Evolutionary conservation across 2,797 vertebrate species (phyloP), one percentile per base, ranked within the genome.

Genomic region (Linurgus olivaceus): DNA sequence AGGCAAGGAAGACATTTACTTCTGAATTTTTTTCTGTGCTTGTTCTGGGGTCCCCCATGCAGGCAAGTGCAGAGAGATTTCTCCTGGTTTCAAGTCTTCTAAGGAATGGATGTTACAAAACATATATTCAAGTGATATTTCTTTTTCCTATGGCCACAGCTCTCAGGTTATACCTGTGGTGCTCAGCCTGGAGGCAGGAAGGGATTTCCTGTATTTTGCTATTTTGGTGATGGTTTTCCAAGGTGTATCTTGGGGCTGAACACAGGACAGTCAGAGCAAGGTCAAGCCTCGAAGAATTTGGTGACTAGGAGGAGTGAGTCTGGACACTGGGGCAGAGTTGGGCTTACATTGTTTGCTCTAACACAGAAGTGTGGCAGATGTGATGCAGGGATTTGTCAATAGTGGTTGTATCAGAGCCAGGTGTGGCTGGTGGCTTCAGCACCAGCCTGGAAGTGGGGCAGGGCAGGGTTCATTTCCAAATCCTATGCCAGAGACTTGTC

Each of bases 11-110:
- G 93, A 97, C 66, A 68, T 33, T 86, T 77, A 92, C 90, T 97
- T 97, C 93, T 96, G 82, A 94, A 79, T 97, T 97, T 97, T 97
- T 42, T 74, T 68, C 72, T 71, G 19, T 79, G 67, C 68, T 94
- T 81, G 47, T 93, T 75, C 90, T 81, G 90, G 45, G 67, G 40
- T 72, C n/a, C 59, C 93, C 70, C 80, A 93, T 96, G 67, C 80
- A 71, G 87, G 87, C 94, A 86, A 70, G 93, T 31, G 3, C 82
- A 44, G 26, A 20, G 28, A 86, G 25, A 10, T 66, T 51, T 24
- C 52, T 54, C 21, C 28, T 26, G 24, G 13, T 79, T 79, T 93
- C 10, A 44, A 4, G 13, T 57, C 80, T 81, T 84, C 44, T 57
- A 38, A 77, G 26, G 40, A 91, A 37, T 37, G 24, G 10, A 2